Evolutionary conservation across 2,113 vertebrate species (phyloP).

Genomic region (Calyptomena viridis): DNA sequence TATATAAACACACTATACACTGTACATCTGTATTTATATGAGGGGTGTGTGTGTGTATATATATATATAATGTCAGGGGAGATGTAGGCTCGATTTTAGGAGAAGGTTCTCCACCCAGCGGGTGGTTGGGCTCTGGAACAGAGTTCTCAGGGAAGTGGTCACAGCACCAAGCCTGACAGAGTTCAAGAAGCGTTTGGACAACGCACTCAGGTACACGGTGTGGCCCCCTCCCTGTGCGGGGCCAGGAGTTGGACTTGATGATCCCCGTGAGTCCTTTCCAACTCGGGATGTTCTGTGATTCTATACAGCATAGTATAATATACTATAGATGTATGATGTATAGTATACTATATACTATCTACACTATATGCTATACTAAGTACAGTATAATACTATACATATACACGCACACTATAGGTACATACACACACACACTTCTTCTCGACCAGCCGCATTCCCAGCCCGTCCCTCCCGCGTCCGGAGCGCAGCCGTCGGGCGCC

Average conservation of each 20-base stretch:
- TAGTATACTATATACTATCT: not conserved
- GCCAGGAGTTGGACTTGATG: not conserved
- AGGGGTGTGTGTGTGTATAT: too few relatives aligned
- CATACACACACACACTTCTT: not conserved
- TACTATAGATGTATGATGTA: not conserved
- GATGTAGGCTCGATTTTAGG: not conserved
- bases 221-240: not conserved
- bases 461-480: not conserved
- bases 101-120: not conserved
- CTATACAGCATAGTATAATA: fast-evolving
- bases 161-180: not conserved
- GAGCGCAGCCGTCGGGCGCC: not conserved
- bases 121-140: not conserved
- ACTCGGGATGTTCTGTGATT: not conserved
- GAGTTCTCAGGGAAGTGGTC: not conserved
- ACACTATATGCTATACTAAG: not conserved
- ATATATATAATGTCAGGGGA: too few relatives aligned
- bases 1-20: fast-evolving
- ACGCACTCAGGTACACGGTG: too few relatives aligned
- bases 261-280: not conserved
- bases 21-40: fast-evolving
- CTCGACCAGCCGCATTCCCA: not conserved
- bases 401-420: too few relatives aligned
- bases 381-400: too few relatives aligned
- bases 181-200: not conserved